A percentile compares a stretch with the other conserved stretches of the same genome.
phyloP scores from a whole-genome alignment of 2,113 vertebrate genomes.

The Oncorhynchus mykiss region DNA sequence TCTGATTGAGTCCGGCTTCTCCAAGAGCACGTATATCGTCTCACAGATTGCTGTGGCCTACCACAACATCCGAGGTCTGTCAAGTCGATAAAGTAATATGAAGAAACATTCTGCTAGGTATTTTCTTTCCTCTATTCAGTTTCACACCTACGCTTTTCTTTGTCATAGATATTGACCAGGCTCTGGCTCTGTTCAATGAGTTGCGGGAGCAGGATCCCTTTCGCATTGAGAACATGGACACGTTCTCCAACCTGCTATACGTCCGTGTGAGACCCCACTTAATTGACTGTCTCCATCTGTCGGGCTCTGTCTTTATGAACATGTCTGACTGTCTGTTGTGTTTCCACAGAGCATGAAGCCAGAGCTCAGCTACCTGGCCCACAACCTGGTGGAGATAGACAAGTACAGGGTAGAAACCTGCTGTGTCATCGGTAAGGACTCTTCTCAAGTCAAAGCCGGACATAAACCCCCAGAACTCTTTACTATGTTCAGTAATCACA shows the following conservation, averaged over 20 bases:
- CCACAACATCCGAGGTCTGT: conserved; percentile 94
- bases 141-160: conserved; percentile 4
- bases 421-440: conserved; percentile 91
- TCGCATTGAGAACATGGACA: conserved; percentile 99
- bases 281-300: not conserved
- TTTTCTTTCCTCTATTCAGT: not conserved
- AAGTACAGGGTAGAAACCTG: conserved; percentile 99
- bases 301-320: not conserved
- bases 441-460: no score
- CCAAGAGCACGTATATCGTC: conserved; percentile 98
- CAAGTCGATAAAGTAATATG: no score
- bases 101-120: no score
- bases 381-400: conserved; percentile 98
- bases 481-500: no score
- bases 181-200: conserved; percentile 93
- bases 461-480: no score
- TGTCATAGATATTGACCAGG: conserved; percentile 94
- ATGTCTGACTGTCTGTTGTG: not conserved
- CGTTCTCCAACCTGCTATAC: conserved; percentile 96
- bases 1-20: conserved; percentile 94
- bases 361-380: conserved; percentile 95
- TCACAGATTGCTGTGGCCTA: conserved; percentile 98
- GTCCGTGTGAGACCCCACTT: conserved; percentile 83
- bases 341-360: conserved; percentile 92
- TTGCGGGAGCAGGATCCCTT: conserved; percentile 95